Evolutionary conservation across 2,888 invertebrate species (phyloP), one percentile per base, ranked within the genome.

Genomic region (Prosapia bicincta): DNA sequence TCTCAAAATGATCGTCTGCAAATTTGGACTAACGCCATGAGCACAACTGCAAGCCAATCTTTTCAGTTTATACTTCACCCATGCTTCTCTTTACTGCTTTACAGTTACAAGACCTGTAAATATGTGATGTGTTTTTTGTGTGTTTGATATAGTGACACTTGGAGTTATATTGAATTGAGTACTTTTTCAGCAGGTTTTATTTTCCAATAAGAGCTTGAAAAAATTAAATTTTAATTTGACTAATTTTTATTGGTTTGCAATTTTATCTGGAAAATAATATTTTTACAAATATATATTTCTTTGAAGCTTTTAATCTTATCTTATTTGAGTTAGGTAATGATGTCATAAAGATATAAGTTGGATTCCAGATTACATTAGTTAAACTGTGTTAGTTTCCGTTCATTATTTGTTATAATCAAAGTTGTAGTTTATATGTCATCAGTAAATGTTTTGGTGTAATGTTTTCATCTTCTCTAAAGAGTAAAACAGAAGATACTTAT

Each of bases 1-100:
- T 30, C 69, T 69, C n/a, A 69, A 69, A 69, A 69, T 69, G 69
- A 69, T 30, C 69, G 23, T 26, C 26, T 30, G 26, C 20, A 30
- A 69, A 26, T 69, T 10, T 69, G 69, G 69, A n/a, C 26, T 30
- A 23, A 1, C 6, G 69, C 69, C 69, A 69, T 69, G 23, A 3
- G 6, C 28, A 28, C 69, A 28, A 30, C 1, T 28, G 30, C 54
- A 20, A 54, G 54, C 54, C 54, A 54, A 54, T 54, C 54, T 54
- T 54, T 54, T 54, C 54, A 54, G 54, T 54, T 54, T 54, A 54
- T 54, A 20, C 54, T 54, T 13, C 54, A 20, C n/a, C 54, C 54
- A 20, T 20, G 54, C 54, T 20, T 54, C 54, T 54, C 54, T 54
- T 5, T 54, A 38, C 38, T 3, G 10, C 15, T 10, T 6, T 54